A percentile compares a stretch with the other conserved stretches of the same genome.
Conservation (phyloP, 2,797 vertebrate genomes). For the Melopsittacus undulatus region DNA sequence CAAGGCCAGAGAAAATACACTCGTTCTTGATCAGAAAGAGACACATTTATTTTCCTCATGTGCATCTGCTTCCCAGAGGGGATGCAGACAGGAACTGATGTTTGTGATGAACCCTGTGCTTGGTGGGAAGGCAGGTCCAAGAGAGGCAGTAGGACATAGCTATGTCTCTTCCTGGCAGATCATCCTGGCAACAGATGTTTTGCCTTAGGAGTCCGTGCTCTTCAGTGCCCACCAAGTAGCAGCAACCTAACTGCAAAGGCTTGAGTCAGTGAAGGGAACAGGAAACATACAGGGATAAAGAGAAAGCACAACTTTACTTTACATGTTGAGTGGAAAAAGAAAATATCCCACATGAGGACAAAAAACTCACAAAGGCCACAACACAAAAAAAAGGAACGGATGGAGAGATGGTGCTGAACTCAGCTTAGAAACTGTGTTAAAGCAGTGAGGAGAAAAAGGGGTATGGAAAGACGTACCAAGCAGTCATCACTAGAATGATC, state of each 20-base stretch:
- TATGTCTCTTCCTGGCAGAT: background rate
- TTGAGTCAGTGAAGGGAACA: background rate
- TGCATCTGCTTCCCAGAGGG: background rate
- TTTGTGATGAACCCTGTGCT: rapidly evolving
- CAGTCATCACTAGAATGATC: background rate
- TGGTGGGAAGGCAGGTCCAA: background rate
- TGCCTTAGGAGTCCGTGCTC: background rate
- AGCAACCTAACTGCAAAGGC: slow-evolving; percentile 11
- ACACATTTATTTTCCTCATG: background rate
- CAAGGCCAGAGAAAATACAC: background rate
- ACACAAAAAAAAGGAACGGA: background rate
- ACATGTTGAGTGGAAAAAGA: background rate
- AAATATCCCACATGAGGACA: background rate
- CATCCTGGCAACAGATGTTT: slow-evolving; percentile 30
- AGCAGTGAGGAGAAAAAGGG: background rate
- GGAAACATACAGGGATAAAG: background rate
- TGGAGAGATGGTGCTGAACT: background rate
- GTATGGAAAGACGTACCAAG: background rate
- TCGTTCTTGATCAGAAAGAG: background rate
- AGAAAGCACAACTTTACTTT: background rate
- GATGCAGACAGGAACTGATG: background rate
- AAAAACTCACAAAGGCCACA: background rate
- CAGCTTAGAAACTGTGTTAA: background rate
- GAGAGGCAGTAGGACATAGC: background rate
- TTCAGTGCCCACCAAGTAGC: background rate